Conservation (phyloP, 2,797 vertebrate species). For the Pachyuromys duprasi region DNA sequence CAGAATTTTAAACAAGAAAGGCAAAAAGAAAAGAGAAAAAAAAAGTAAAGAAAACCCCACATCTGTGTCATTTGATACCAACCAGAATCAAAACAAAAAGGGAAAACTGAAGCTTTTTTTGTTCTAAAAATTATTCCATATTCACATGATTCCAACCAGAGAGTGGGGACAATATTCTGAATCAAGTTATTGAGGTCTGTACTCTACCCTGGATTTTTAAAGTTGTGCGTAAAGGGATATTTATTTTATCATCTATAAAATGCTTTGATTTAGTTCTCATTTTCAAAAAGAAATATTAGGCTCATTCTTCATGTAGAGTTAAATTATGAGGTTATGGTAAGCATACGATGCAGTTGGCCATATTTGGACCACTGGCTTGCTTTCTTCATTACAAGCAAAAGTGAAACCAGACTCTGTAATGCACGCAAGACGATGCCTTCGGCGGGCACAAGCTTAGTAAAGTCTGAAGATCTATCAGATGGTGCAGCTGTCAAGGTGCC, state of each 20-base stretch:
- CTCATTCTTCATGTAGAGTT: conserved; percentile 31
- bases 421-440: background rate
- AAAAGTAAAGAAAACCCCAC: background rate
- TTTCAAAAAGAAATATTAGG: conserved; percentile 66
- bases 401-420: conserved; percentile 69
- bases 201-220: conserved; percentile 46
- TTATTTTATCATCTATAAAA: conserved; percentile 62
- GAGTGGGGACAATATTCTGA: conserved; percentile 36
- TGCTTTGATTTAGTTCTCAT: conserved; percentile 58
- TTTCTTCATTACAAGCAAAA: conserved; percentile 64
- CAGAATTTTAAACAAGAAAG: conserved; percentile 37
- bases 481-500: background rate
- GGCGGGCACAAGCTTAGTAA: background rate
- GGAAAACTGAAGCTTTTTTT: background rate
- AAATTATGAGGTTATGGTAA: conserved; percentile 59
- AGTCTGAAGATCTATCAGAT: conserved; percentile 45
- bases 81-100: background rate
- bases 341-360: conserved; percentile 6
- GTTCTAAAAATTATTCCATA: background rate
- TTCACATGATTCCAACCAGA: conserved; percentile 47
- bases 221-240: conserved; percentile 50
- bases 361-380: conserved; percentile 29
- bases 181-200: conserved; percentile 13
- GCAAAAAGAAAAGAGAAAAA: background rate
- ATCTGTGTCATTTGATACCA: conserved; percentile 16